Base-by-base conservation (phyloP, 2,888 invertebrate genomes). In the Thelaira solivaga region DNA sequence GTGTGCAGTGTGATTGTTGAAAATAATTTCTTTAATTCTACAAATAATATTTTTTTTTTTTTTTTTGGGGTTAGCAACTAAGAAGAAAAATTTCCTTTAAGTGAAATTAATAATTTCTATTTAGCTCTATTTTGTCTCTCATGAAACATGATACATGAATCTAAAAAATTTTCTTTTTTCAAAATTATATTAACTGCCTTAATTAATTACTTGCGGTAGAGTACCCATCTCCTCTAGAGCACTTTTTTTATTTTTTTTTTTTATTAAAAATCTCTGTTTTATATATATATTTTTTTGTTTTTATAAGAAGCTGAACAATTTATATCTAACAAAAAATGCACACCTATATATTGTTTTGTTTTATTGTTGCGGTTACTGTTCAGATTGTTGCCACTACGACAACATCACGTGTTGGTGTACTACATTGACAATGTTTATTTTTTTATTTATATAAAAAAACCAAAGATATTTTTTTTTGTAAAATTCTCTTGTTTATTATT, bases 381-480 rank as follows among this genome's bases (percentile, higher is more conserved):
- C 36, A 61, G 51, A 62, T 64, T 64, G 64, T 67, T 74, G 61
- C 59, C 67, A 61, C 36, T 51, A 73, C 59, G 41, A 75, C 80
- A 80, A 80, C 72, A 77, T 81, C 77, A 81, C 80, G 80, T 81
- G 81, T 69, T 71, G 53, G 59, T 61, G 53, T 51, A 62, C 20
- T 76, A 67, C 76, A 78, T 43, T 75, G 72, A 68, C 68, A 80
- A 68, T 65, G 61, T 69, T 47, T 74, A 20, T 57, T 36, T 69
- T 49, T 49, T 41, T n/a, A n/a, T n/a, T n/a, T n/a, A n/a, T n/a
- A n/a, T n/a, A n/a, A n/a, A n/a, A n/a, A n/a, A n/a, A n/a, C n/a
- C n/a, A 39, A 3, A 29, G 49, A 16, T 22, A 10, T 36, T 59
- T 29, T 26, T 22, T 8, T 36, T n/a, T 36, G 55, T 29, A 39